Evolutionary conservation across 2,113 vertebrate species (phyloP), one percentile per base, ranked within the genome.

Genomic region (Gambusia holbrooki): DNA sequence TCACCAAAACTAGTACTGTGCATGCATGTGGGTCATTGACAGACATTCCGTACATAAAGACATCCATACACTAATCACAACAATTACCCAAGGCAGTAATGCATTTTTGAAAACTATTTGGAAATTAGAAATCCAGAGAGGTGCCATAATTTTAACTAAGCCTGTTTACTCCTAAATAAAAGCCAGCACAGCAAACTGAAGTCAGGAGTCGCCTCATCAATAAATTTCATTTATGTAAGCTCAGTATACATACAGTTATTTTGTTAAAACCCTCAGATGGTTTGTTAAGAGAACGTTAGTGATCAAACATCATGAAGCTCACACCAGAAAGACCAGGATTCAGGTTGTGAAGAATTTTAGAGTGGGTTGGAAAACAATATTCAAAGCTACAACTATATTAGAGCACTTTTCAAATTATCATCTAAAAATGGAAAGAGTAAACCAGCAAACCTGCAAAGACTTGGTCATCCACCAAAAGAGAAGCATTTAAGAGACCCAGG

Each of bases 1-100:
- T 70, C 29, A 67, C 64, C 19, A 60, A 76, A 72, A 68, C 11
- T 27, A 58, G 63, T 70, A 7, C 37, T n/a, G 54, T 4, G 45
- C 28, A 32, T 45, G 28, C 42, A 69, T 29, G 42, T 69, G 3
- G 66, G 1, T 28, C 32, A 71, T 11, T 15, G 22, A 42, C 37
- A 63, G 37, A 60, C 19, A 3, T 12, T 8, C 1, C 22, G 27
- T 22, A n/a, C 9, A n/a, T 30, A 48, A 30, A 51, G 27, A 58
- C 3, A 25, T 25, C 3, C 14, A 51, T 35, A 70, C 30, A 25
- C 28, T 54, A 9, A 25, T 54, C 17, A 29, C 48, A 54, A n/a
- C 22, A 54, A 8, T 6, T 45, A 42, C 37, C 42, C 9, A 27
- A 15, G 27, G 25, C 32, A 29, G 17, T 64, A 9, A 5, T 14